phyloP scores from a whole-genome alignment of 2,797 vertebrate species.

The Columba guinea region DNA sequence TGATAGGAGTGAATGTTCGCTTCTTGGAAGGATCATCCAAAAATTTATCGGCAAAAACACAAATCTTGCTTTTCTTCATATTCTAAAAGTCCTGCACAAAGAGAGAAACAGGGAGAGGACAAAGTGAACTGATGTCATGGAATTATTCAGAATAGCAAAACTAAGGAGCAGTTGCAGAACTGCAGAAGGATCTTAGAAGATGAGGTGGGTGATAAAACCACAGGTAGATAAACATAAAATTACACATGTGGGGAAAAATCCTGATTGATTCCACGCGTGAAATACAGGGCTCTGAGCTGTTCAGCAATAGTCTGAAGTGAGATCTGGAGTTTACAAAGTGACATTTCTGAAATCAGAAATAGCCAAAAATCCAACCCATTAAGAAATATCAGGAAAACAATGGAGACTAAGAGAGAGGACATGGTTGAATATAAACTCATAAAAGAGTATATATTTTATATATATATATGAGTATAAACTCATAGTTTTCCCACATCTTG shows the following conservation, averaged over 20 bases:
- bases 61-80: not conserved
- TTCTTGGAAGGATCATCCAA: not conserved
- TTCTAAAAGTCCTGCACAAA: not conserved
- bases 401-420: not conserved
- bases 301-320: not conserved
- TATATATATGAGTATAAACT: not conserved
- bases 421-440: not conserved
- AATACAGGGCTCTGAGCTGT: not conserved
- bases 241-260: not conserved
- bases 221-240: not conserved
- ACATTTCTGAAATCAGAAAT: not conserved
- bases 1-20: not conserved
- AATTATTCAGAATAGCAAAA: not conserved
- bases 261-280: not conserved
- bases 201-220: not conserved
- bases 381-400: not conserved
- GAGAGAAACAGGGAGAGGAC: not conserved
- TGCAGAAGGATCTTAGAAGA: not conserved
- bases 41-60: not conserved
- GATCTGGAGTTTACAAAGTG: not conserved
- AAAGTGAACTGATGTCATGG: not conserved
- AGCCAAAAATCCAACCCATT: not conserved
- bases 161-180: not conserved
- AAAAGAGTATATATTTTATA: too few relatives aligned
- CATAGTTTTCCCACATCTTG: not conserved